Percentiles rank a stretch among this genome's conserved stretches.
Evolutionary conservation across 2,113 vertebrate genomes (phyloP).

Genomic region (Hippocampus guttulatus): DNA sequence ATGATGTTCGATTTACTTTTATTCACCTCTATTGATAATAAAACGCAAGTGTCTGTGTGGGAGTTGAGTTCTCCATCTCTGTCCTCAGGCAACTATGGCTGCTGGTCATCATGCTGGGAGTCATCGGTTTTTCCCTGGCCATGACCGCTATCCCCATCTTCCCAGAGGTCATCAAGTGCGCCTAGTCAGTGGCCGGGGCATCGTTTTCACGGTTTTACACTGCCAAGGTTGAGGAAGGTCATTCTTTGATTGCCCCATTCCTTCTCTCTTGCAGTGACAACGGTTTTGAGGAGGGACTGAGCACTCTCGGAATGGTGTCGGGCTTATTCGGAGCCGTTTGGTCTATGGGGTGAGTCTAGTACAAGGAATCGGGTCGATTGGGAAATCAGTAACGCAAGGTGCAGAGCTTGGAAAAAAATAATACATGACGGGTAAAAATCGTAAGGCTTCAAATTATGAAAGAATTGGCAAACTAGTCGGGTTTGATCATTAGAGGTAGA

Average conservation of each 20-base stretch:
- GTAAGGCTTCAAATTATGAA: background rate
- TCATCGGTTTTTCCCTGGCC: conserved; percentile 84
- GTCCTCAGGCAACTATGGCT: conserved; percentile 86
- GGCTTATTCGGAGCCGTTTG: conserved; percentile 70
- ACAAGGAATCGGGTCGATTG: background rate
- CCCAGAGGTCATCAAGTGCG: conserved; percentile 83
- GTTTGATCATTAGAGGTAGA: background rate
- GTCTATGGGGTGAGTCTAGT: conserved; percentile 66
- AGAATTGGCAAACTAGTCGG: too few relatives aligned
- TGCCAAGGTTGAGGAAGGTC: background rate
- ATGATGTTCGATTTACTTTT: too few relatives aligned
- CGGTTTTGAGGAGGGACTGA: conserved; percentile 71
- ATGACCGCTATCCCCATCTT: conserved; percentile 84
- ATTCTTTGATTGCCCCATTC: too few relatives aligned
- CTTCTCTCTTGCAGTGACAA: conserved; percentile 51
- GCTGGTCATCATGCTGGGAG: conserved; percentile 77
- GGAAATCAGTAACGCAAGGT: background rate
- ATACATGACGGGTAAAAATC: background rate
- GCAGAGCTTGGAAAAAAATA: background rate
- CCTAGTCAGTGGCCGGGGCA: conserved; percentile 78
- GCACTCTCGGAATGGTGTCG: conserved; percentile 70
- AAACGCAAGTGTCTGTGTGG: background rate
- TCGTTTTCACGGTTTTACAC: background rate
- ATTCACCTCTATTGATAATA: background rate
- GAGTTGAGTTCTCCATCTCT: background rate